phyloP scores from a whole-genome alignment of 2,888 invertebrate genomes.

The Pheosia tremula region DNA sequence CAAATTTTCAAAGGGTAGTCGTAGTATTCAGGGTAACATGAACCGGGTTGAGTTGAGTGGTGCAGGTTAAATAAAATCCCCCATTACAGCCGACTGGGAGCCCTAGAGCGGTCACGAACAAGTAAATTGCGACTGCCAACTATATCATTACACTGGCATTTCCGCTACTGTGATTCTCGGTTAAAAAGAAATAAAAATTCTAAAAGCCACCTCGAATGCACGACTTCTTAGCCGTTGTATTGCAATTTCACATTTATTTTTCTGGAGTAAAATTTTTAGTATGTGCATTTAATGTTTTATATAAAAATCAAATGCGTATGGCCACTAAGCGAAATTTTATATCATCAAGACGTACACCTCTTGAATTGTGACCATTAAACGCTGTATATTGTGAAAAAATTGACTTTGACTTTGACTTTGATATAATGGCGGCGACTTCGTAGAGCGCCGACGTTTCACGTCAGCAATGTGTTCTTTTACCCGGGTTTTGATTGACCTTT shows the following conservation, averaged over 20 bases:
- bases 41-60: conserved; percentile 32
- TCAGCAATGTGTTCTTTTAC: no score
- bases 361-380: no score
- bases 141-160: conserved; percentile 59
- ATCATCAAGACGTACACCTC: no score
- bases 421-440: no score
- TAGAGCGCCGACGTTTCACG: no score
- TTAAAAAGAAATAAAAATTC: neutral
- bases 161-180: conserved; percentile 48
- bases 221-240: neutral
- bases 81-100: conserved; percentile 22
- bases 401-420: no score
- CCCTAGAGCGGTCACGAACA: conserved; percentile 57
- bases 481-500: no score
- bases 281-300: neutral
- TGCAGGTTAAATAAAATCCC: conserved; percentile 39
- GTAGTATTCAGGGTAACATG: conserved; percentile 20
- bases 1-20: conserved; percentile 20
- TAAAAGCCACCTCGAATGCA: neutral
- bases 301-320: no score
- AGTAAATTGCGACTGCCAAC: conserved; percentile 47
- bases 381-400: no score
- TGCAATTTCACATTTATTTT: conserved; percentile 5
- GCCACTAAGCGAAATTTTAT: no score
- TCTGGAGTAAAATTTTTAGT: conserved; percentile 4